phyloP scores from a whole-genome alignment of 2,888 invertebrate species.

The Cephus sareptanus region DNA sequence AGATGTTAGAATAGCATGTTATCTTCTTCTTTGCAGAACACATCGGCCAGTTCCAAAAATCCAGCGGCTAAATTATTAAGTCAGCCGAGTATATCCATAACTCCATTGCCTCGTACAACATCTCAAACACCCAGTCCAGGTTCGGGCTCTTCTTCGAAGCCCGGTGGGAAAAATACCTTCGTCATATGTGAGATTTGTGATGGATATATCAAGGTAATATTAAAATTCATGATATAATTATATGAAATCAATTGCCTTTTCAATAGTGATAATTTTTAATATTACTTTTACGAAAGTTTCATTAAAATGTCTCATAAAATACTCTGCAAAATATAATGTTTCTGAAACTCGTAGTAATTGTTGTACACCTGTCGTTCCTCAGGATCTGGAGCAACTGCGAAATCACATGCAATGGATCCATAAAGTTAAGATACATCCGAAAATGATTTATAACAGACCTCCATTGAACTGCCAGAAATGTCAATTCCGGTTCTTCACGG shows the following conservation, averaged over 20 bases:
- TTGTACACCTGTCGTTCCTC: slow-evolving; percentile 2
- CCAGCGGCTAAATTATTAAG: slow-evolving; percentile 69
- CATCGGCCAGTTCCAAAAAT: slow-evolving; percentile 58
- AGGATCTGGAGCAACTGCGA: slow-evolving; percentile 89
- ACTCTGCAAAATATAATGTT: background rate
- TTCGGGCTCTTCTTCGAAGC: slow-evolving; percentile 60
- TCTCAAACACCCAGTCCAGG: slow-evolving; percentile 61
- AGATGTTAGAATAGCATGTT: too few species aligned
- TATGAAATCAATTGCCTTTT: background rate
- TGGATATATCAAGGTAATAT: slow-evolving; percentile 84
- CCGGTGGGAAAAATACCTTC: slow-evolving; percentile 80
- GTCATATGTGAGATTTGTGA: slow-evolving; percentile 98
- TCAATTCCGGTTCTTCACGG: slow-evolving; percentile 96
- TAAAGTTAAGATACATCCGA: slow-evolving; percentile 95
- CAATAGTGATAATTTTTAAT: background rate
- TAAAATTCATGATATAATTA: background rate
- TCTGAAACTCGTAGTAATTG: too few species aligned
- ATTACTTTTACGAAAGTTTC: slow-evolving; percentile 1
- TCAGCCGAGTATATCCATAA: slow-evolving; percentile 91
- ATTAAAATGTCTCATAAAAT: background rate
- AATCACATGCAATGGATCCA: slow-evolving; percentile 99
- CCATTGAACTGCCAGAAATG: slow-evolving; percentile 97
- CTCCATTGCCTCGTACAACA: slow-evolving; percentile 80
- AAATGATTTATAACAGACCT: slow-evolving; percentile 94
- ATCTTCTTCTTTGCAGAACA: slow-evolving; percentile 52